phyloP scores from a whole-genome alignment of 2,113 vertebrate genomes.

The Ameiurus melas region DNA sequence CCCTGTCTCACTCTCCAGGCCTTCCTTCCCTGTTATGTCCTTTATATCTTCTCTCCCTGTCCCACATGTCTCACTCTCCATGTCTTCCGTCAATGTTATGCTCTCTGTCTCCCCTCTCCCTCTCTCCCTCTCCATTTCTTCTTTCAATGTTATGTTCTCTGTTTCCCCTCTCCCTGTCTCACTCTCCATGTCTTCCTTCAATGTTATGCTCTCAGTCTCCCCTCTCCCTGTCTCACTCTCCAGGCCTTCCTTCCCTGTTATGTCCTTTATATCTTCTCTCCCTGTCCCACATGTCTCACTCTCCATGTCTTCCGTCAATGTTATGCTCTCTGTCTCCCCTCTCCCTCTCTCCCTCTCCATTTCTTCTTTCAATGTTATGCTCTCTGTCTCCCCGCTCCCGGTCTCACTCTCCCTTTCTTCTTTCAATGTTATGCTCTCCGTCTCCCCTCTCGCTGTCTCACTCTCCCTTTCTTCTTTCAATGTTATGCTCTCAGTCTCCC shows the following conservation, averaged over 20 bases:
- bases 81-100: not conserved
- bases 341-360: not conserved
- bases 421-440: not conserved
- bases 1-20: no score
- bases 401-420: not conserved
- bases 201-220: no score
- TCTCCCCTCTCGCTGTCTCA: not conserved
- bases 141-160: not conserved
- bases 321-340: not conserved
- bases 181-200: not conserved
- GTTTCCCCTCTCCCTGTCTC: not conserved
- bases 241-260: not conserved
- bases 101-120: not conserved
- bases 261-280: not conserved
- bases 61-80: not conserved
- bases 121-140: not conserved
- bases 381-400: not conserved
- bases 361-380: not conserved
- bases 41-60: not conserved
- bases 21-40: not conserved
- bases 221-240: no score
- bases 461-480: not conserved
- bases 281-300: not conserved
- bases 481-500: not conserved
- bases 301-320: not conserved